Evolutionary conservation across 2,113 vertebrate species (phyloP), one percentile per base, ranked within the genome.

Genomic region (Nerophis lumbriciformis): DNA sequence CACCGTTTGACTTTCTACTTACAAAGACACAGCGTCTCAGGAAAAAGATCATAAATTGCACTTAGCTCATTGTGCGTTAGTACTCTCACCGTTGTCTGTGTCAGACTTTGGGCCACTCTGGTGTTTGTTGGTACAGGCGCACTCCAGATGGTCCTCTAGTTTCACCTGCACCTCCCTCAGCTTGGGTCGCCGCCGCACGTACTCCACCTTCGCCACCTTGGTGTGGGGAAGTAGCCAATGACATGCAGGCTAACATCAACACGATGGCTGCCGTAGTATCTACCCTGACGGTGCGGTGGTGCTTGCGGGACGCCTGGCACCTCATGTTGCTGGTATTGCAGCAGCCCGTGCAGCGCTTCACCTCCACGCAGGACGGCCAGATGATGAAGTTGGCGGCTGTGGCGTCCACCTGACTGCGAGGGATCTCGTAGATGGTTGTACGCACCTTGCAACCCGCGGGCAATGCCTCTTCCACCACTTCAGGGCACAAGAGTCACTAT

Each of bases 141-240:
- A 98, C 80, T 97, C 95, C 88, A 97, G 88, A 84, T 98, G 96
- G 77, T 98, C 96, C 89, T 97, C 96, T 90, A 98, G 89, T 83
- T 82, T 91, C 88, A 98, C 94, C 88, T 94, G 93, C 78, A 98
- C 95, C 89, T 98, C 94, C 89, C 92, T 93, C 85, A 98, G 90
- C 89, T 94, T 95, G 56, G 95, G 93, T 76, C 93, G 94, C 85
- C 93, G 91, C 72, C 94, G 92, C 85, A 97, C 83, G 9, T 97
- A 98, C 83, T 97, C 94, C 80, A 98, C 94, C 90, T 98, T 98
- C 57, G 95, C 95, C 89, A 98, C 96, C 96, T 98, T 88, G 36
- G 16, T 45, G 13, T 52, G 38, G 61, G 42, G 16, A 50, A 53
- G 12, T 9, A 53, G 19, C 11, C 51, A 35, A 12, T 21, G 50